Base-by-base conservation (phyloP, 2,888 invertebrate genomes). In the Muscina levida region DNA sequence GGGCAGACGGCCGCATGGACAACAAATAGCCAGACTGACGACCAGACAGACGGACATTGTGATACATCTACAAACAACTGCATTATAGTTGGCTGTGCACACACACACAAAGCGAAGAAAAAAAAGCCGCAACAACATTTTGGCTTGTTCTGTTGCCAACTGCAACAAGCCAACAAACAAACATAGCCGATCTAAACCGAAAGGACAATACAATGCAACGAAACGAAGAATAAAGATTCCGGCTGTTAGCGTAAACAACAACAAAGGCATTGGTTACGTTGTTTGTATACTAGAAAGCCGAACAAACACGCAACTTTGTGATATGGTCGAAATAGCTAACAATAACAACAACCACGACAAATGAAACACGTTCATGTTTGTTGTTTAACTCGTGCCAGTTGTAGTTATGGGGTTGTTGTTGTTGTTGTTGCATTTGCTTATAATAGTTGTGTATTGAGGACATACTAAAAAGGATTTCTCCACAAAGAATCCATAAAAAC, bases 131-230 rank as follows among this genome's bases (percentile, higher is more conserved):
- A 81, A 81, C 81, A 81, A 77, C 77, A 74, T 72, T 72, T 75
- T 72, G 72, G 81, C 59, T 77, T 68, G 81, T 77, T 81, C 62
- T 81, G 81, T 81, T 81, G 81, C 81, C 81, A 81, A 81, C 81
- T 81, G 77, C 81, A 81, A 77, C 73, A 76, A 76, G 46, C 76
- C 66, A 37, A 48, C 42, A 19, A 22, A 66, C n/a, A 70, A 26
- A 59, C 37, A 74, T 3, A 42, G 48, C 72, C 68, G 62, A 73
- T 66, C 42, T 22, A 67, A 56, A 72, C 24, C 51, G 46, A n/a
- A 62, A 39, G 72, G 42, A 76, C 65, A 24, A 51, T 8, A 79
- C 51, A 53, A 13, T 53, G 37, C 15, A 51, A 68, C 2, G 31
- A 11, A 39, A 11, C 53, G 6, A 62, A n/a, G n/a, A n/a, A n/a